These are phyloP conservation scores for Baryphthengus martii DNA, from an alignment of 2,113 vertebrate species.

Conservation along the genomic window DNA sequence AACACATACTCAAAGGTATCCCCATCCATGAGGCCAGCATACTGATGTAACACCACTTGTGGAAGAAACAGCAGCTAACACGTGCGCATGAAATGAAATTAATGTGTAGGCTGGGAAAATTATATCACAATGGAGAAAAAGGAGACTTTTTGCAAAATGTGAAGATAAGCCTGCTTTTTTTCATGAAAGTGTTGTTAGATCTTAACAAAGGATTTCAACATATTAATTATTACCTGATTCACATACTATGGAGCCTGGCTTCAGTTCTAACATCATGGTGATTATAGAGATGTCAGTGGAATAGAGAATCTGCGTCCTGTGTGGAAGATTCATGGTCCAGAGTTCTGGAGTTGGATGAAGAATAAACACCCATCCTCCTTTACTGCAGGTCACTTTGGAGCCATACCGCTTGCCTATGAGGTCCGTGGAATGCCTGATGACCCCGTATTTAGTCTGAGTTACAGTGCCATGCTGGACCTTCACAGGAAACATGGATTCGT, in stretches of 20 bases:
- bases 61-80: neutral
- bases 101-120: neutral
- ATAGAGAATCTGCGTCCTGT: constrained; percentile 97
- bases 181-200: neutral
- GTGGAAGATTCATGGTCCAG: constrained; percentile 92
- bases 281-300: constrained; percentile 93
- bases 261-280: constrained; percentile 97
- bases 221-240: constrained; percentile 86
- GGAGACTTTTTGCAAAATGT: neutral
- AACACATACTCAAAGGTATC: neutral
- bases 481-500: constrained; percentile 89
- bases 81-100: neutral
- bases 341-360: constrained; percentile 95
- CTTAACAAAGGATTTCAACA: neutral
- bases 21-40: neutral
- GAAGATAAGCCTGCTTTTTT: neutral
- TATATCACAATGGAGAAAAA: neutral
- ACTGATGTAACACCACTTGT: neutral
- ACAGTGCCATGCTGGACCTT: constrained; percentile 87
- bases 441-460: constrained; percentile 94
- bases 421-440: constrained; percentile 89
- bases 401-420: constrained; percentile 91
- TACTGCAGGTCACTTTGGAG: constrained; percentile 93
- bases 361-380: constrained; percentile 95
- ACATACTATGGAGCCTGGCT: constrained; percentile 92